Evolutionary conservation across 2,113 vertebrate genomes (phyloP), one percentile per base, ranked within the genome.

Genomic region (Australoheros scitulus): DNA sequence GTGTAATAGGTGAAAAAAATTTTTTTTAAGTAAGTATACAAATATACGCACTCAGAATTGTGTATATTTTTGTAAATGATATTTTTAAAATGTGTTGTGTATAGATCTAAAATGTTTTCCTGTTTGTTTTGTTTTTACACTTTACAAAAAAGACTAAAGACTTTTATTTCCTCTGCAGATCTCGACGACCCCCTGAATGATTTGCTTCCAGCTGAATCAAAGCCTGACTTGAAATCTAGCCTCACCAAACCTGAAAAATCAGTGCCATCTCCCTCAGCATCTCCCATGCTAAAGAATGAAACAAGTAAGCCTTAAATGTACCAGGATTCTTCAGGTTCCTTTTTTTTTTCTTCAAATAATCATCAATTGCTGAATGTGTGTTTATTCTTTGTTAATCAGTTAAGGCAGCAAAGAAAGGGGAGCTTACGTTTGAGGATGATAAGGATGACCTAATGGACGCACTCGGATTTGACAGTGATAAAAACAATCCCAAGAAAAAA

Each of bases 381-480:
- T 85, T 20, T 3, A 55, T 3, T 89, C 74, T 61, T 92, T 89
- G 38, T 87, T 87, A 47, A 11, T 72, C 87, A 90, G 88, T 79
- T 32, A 89, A 85, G 72, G 32, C 61, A 6, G 87, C 91, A 0
- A 94, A 91, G 13, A 96, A 90, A 68, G 90, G 92, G 0, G 92
- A 96, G 4, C 58, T 96, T 14, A 88, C 41, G 0, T 98, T 98
- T 84, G 97, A 97, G 7, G 96, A 96, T 2, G 96, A 96, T 11
- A 93, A 87, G 55, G 96, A 97, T 0, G 96, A 98, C 82, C 74
- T 98, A 20, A 96, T 98, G 92, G 95, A 96, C 7, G 84, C 94
- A 0, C 93, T 98, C 8, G 97, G 97, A 26, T 96, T 98, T 84
- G 96, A 95, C 20, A 84, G 88, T 74, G 92, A 89, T 0, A 93